These are phyloP conservation scores for Oryctolagus cuniculus DNA, from an alignment of 2,113 vertebrate species.

Conservation along the genomic window mOryCun1.1 NC_091436.1:30422001-30422500, in stretches of 20 bases:
- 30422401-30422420: conserved; percentile 15
- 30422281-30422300: conserved; percentile 37
- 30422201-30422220: background rate
- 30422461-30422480: background rate
- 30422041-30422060: background rate
- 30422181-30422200: background rate
- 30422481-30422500: background rate
- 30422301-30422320: background rate
- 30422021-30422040: background rate
- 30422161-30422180: background rate
- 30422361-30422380: conserved; percentile 36
- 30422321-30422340: background rate
- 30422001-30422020: background rate
- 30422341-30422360: conserved; percentile 17
- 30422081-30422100: background rate
- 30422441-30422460: background rate
- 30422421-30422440: background rate
- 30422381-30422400: background rate
- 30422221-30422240: background rate
- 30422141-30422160: background rate
- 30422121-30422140: background rate
- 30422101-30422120: background rate
- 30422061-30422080: background rate
- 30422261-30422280: conserved; percentile 4
- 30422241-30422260: background rate